Evolutionary conservation across 2,797 vertebrate species (phyloP).

Genomic region (Neosilurus hyrtlii): DNA sequence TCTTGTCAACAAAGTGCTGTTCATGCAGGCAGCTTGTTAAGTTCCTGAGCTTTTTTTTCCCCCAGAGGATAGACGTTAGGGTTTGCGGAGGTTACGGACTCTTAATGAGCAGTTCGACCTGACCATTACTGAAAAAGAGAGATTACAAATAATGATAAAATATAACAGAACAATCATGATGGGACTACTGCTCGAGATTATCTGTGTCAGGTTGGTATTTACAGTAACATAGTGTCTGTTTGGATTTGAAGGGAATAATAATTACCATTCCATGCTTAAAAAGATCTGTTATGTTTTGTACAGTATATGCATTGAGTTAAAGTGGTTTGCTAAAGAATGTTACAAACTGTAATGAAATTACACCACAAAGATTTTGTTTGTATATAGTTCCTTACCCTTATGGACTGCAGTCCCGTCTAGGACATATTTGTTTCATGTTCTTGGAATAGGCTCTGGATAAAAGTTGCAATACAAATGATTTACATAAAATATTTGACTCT

Average conservation of each 20-base stretch:
- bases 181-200: constrained; percentile 1
- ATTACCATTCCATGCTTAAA: background rate
- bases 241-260: background rate
- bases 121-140: constrained; percentile 54
- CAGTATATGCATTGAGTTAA: background rate
- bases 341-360: background rate
- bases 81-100: constrained; percentile 58
- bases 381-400: too few species aligned
- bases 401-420: background rate
- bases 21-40: constrained; percentile 58
- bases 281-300: background rate
- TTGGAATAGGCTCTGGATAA: background rate
- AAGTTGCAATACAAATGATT: background rate
- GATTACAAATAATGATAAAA: constrained; percentile 46
- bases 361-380: background rate
- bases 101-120: constrained; percentile 66
- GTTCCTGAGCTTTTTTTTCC: constrained; percentile 42
- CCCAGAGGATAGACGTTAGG: constrained; percentile 66
- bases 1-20: constrained; percentile 67
- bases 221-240: background rate
- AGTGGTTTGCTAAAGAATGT: background rate
- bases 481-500: background rate
- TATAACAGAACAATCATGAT: constrained; percentile 34
- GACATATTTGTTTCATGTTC: background rate
- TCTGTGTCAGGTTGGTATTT: background rate